Base-by-base conservation (phyloP, 2,113 vertebrate species). In the Passer montanus region DNA sequence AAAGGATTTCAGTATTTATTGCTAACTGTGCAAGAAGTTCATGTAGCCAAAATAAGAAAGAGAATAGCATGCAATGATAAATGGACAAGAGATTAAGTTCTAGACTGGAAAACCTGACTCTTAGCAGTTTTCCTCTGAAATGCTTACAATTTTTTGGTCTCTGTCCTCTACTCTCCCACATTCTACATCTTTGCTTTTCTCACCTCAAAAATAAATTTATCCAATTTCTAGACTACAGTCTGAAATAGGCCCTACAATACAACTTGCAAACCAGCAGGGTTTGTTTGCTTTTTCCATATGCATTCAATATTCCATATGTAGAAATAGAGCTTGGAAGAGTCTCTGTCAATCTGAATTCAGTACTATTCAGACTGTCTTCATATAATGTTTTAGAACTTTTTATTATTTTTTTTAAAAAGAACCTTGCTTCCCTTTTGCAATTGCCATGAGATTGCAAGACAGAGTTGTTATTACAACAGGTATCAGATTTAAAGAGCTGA, bases 211-310 rank as follows among this genome's bases (percentile, higher is more conserved):
- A 84, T 33, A 9, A 91, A 84, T 91, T 88, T 74, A 93, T 87
- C 82, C 85, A 4, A 92, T 84, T 83, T 59, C 26, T 80, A 90
- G 23, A 89, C 73, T 77, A 60, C 52, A 75, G 31, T 89, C 27
- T 58, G 23, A 35, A 86, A 82, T 17, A 79, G 39, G 12, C 26
- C 33, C 18, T 79, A 19, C 31, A 73, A 41, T 56, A 95, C 58
- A 69, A 94, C 70, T 63, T 87, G n/a, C 41, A 86, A 87, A 73
- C 46, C 82, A 87, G 94, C 88, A 52, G 31, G 30, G 23, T 95
- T 91, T 70, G 27, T 44, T 95, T 94, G 50, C 67, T 97, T 59
- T 91, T 93, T 41, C 27, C 69, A 62, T 68, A 92, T 92, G 63
- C 83, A 66, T 78, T 21, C 91, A 68, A 84, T 67, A 59, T 37